Evolutionary conservation across 2,888 invertebrate genomes (phyloP).

Genomic region (Lasioglossum morio): DNA sequence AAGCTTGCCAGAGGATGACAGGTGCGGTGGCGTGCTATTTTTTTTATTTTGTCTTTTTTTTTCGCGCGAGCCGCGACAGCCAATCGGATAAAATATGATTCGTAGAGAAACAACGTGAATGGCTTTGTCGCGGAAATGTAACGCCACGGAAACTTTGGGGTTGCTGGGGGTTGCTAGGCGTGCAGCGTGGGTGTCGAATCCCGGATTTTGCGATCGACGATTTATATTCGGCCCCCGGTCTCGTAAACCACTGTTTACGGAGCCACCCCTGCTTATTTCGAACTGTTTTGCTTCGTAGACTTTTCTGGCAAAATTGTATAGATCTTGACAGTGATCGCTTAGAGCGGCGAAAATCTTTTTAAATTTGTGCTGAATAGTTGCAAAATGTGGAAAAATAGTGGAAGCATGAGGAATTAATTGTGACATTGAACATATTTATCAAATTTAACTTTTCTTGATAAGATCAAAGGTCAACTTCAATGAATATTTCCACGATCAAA

Average conservation of each 20-base stretch:
- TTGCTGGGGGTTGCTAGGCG: neutral
- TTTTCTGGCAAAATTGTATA: neutral
- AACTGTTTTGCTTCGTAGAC: neutral
- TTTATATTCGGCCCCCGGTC: conserved; percentile 32
- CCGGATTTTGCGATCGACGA: conserved; percentile 21
- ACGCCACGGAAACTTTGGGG: conserved; percentile 8
- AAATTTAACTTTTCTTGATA: no score
- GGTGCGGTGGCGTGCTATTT: neutral
- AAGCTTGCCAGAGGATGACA: conserved; percentile 8
- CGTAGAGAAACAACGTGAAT: conserved; percentile 13
- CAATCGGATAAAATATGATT: conserved; percentile 47
- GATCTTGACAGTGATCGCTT: neutral
- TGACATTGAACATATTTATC: no score
- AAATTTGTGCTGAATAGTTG: neutral
- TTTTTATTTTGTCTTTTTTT: neutral
- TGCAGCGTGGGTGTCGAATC: neutral
- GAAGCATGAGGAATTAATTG: neutral
- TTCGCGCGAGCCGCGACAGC: neutral
- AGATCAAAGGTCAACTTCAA: neutral
- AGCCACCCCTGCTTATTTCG: neutral
- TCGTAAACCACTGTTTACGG: conserved; percentile 7
- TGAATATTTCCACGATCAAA: neutral
- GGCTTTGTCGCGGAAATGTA: conserved; percentile 34
- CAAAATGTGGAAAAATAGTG: neutral
- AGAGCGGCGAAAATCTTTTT: neutral